Percentiles rank a stretch among this genome's conserved stretches.
phyloP scores from a whole-genome alignment of 2,113 vertebrate genomes.

The Cathartes aura region DNA sequence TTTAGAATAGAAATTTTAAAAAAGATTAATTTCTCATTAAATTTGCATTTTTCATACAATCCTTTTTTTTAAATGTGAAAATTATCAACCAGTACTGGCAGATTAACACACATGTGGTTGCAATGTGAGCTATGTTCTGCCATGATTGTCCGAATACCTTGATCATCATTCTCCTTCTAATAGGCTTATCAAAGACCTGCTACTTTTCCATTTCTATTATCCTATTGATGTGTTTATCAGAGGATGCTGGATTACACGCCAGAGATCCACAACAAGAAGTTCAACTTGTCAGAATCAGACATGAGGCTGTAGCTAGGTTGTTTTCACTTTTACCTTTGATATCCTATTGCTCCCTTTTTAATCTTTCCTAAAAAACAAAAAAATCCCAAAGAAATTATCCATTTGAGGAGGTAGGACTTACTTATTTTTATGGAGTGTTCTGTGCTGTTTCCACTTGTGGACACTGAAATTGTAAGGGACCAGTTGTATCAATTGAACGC shows the following conservation, averaged over 20 bases:
- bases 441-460: not conserved
- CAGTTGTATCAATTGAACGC: not conserved
- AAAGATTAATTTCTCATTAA: not conserved
- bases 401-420: not conserved
- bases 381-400: not conserved
- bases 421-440: not conserved
- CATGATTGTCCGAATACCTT: not conserved
- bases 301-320: not conserved
- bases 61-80: not conserved
- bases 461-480: not conserved
- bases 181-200: not conserved
- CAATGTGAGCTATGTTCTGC: not conserved
- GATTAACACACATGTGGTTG: not conserved
- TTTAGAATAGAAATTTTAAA: not conserved
- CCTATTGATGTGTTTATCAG: not conserved
- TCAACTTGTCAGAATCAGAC: not conserved
- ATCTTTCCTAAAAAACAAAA: not conserved
- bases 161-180: not conserved
- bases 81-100: not conserved
- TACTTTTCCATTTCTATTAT: not conserved
- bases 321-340: not conserved
- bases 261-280: not conserved
- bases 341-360: not conserved
- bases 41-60: not conserved
- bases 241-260: not conserved